Percentiles rank a stretch among this genome's conserved stretches.
Conservation (phyloP, 2,113 vertebrate genomes). For the Ahaetulla prasina region DNA sequence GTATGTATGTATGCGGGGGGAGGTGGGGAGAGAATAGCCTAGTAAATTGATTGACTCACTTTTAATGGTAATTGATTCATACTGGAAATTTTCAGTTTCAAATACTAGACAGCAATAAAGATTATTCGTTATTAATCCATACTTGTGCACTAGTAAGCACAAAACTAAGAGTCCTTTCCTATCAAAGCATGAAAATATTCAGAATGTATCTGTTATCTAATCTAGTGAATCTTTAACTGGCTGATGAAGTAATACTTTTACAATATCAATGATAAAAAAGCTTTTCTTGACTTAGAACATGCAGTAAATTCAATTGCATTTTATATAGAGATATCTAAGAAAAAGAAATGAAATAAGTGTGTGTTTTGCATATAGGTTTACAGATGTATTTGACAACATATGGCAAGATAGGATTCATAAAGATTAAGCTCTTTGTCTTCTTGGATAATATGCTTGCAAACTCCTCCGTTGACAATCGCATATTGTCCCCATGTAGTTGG, state of each 20-base stretch:
- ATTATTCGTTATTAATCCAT: conserved; percentile 53
- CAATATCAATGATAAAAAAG: not conserved
- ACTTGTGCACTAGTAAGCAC: conserved; percentile 27
- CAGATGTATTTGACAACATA: not conserved
- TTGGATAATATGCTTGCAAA: not conserved
- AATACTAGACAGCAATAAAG: conserved; percentile 42
- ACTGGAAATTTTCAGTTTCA: conserved; percentile 36
- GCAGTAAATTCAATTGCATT: rapidly evolving
- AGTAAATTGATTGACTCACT: conserved; percentile 19
- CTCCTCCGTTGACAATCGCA: not conserved
- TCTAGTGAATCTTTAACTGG: conserved; percentile 31
- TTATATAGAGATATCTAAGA: not conserved
- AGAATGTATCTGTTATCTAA: conserved; percentile 41
- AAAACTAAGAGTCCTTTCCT: conserved; percentile 37
- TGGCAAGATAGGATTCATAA: not conserved
- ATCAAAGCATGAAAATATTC: conserved; percentile 48
- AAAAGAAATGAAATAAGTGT: not conserved
- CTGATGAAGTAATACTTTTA: conserved; percentile 13
- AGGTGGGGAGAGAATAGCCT: not conserved
- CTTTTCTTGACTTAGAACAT: not conserved
- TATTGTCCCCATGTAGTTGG: not conserved
- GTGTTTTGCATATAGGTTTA: not conserved
- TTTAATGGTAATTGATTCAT: conserved; percentile 14
- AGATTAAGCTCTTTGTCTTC: rapidly evolving
- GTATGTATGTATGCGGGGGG: too few relatives aligned